Conservation (phyloP, 53 echinoderm and acorn worm genomes). For the Actinopyga echinites region DNA sequence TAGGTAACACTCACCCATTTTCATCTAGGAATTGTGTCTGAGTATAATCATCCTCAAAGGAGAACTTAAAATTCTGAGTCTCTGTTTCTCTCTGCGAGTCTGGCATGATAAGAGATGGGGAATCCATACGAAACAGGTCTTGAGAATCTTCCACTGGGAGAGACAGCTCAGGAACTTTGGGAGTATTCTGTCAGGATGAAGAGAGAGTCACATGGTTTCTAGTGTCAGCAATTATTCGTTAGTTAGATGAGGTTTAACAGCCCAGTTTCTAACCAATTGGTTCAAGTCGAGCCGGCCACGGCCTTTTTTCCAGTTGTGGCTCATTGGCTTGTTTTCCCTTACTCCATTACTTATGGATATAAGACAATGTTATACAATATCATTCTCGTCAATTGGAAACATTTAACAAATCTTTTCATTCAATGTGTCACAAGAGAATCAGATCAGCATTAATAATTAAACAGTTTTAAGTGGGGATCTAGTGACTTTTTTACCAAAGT, state of each 20-base stretch:
- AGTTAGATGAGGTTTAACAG: too few relatives aligned
- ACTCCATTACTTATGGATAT: too few relatives aligned
- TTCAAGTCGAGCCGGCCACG: too few relatives aligned
- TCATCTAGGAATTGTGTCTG: constrained; percentile 97
- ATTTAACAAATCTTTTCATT: too few relatives aligned
- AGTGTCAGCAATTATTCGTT: neutral
- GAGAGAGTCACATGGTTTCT: neutral
- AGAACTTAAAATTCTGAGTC: constrained; percentile 93
- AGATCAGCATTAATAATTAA: too few relatives aligned
- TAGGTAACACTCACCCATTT: constrained; percentile 67
- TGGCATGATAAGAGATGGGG: constrained; percentile 54
- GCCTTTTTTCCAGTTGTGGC: too few relatives aligned
- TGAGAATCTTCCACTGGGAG: constrained; percentile 94
- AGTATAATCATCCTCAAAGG: constrained; percentile 87
- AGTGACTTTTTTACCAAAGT: too few relatives aligned
- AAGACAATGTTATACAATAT: neutral
- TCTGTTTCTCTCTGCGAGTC: constrained; percentile 72
- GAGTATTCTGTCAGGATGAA: constrained; percentile 41
- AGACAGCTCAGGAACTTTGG: constrained; percentile 66
- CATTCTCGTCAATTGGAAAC: too few relatives aligned
- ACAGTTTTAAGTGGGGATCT: too few relatives aligned
- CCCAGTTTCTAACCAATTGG: too few relatives aligned
- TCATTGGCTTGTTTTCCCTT: too few relatives aligned
- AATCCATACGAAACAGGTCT: constrained; percentile 82
- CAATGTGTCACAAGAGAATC: too few relatives aligned